Evolutionary conservation across 1,140 invertebrate genomes (phyloP).

Genomic region (fruit fly (Drosophila melanogaster)): Release_6_plus_ISO1_MT NT_037436.4:1593501-1594000

Average conservation of each 20-base stretch:
- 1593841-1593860: conserved; percentile 74
- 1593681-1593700: conserved; percentile 43
- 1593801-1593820: conserved; percentile 54
- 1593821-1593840: conserved; percentile 42
- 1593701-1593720: conserved; percentile 34
- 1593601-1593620: conserved; percentile 9
- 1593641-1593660: neutral
- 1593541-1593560: conserved; percentile 57
- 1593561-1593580: conserved; percentile 52
- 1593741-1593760: conserved; percentile 64
- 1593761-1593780: conserved; percentile 79
- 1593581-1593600: conserved; percentile 70
- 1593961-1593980: conserved; percentile 79
- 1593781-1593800: conserved; percentile 59
- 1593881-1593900: conserved; percentile 18
- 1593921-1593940: conserved; percentile 31
- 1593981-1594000: conserved; percentile 78
- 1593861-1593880: conserved; percentile 76
- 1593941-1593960: conserved; percentile 57
- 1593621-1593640: conserved; percentile 3
- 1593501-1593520: conserved; percentile 12
- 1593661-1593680: conserved; percentile 55
- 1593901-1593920: conserved; percentile 15
- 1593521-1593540: conserved; percentile 69
- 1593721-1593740: conserved; percentile 77